A percentile compares a stretch with the other conserved stretches of the same genome.
These are phyloP conservation scores for Poeciliopsis prolifica DNA, from an alignment of 2,113 vertebrate species.

Conservation along the genomic window DNA sequence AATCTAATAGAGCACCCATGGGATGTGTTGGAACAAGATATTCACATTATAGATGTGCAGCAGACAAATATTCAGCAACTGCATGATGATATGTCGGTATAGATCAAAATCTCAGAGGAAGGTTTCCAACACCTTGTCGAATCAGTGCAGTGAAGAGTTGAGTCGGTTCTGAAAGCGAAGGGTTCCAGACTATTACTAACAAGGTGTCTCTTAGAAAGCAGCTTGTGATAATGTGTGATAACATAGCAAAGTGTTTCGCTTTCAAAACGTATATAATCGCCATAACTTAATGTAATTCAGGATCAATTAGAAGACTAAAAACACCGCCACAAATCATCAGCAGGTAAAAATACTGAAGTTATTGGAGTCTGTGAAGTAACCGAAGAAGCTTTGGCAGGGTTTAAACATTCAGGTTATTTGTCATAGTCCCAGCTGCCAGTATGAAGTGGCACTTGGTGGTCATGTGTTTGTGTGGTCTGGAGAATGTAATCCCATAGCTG, in stretches of 20 bases:
- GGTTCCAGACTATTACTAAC: not conserved
- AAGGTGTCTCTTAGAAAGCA: not conserved
- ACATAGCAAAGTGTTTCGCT: not conserved
- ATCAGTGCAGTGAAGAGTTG: not conserved
- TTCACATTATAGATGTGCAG: not conserved
- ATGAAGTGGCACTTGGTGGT: conserved; percentile 24
- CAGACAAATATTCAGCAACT: not conserved
- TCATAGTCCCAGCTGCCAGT: conserved; percentile 3
- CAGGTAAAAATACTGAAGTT: not conserved
- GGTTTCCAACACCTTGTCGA: not conserved
- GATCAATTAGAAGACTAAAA: conserved; percentile 6
- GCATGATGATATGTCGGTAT: not conserved
- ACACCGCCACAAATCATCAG: not conserved
- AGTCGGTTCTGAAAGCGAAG: too few relatives aligned
- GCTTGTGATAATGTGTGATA: not conserved
- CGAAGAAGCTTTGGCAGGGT: not conserved
- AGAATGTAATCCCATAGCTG: conserved; percentile 49
- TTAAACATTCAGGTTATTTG: not conserved
- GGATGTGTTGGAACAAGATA: not conserved
- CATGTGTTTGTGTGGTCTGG: conserved; percentile 38
- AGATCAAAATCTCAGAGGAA: not conserved
- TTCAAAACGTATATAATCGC: conserved; percentile 7
- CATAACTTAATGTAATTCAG: conserved; percentile 1
- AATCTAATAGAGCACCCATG: not conserved
- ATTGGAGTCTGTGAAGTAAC: not conserved